These are phyloP conservation scores for Meghimatium bilineatum DNA, from an alignment of 2,888 invertebrate species.

Conservation along the genomic window DNA sequence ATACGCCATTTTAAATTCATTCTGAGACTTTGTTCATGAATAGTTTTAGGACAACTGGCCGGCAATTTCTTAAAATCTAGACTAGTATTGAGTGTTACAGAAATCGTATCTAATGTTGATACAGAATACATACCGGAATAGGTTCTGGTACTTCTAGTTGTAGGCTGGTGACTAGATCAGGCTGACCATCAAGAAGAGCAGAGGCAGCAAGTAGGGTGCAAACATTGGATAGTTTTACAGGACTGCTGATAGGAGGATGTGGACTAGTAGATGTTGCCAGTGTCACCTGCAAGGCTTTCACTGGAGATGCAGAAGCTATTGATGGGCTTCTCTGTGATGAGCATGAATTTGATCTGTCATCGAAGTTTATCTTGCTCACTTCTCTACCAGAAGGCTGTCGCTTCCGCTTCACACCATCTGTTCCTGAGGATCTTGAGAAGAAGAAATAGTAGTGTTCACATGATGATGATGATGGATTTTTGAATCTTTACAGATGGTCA, in stretches of 20 bases:
- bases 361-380: not conserved
- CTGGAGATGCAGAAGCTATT: conserved; percentile 26
- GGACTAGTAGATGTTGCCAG: conserved; percentile 23
- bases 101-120: no score
- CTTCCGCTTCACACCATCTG: conserved; percentile 35
- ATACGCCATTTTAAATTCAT: no score
- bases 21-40: no score
- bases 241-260: conserved; percentile 35
- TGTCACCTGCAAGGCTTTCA: conserved; percentile 27
- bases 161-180: conserved; percentile 32
- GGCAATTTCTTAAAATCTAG: no score
- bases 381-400: conserved; percentile 43
- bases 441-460: not conserved
- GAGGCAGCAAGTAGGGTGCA: conserved; percentile 46
- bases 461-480: no score
- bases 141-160: conserved; percentile 34
- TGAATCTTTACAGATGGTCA: no score
- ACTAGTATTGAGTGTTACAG: no score
- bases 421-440: conserved; percentile 26
- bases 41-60: no score
- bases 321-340: conserved; percentile 35
- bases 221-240: conserved; percentile 45
- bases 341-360: conserved; percentile 15
- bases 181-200: conserved; percentile 44
- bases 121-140: conserved; percentile 20